Evolutionary conservation across 53 echinoderm and acorn worm genomes (phyloP).

Genomic region (Paracentrotus lividus): DNA sequence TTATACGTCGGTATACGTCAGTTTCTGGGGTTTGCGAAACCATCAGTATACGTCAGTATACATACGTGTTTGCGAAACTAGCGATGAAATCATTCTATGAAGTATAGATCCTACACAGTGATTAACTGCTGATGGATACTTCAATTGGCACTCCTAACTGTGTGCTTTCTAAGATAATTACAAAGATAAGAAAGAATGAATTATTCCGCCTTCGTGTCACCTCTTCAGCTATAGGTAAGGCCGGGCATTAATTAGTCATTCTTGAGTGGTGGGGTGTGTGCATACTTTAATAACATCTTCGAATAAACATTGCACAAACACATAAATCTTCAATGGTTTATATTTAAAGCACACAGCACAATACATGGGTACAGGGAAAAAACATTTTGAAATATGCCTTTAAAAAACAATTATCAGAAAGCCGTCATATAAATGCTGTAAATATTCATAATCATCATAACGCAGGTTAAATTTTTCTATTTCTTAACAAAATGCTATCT

Average conservation of each 20-base stretch:
- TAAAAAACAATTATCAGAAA: no score
- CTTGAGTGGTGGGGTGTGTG: neutral
- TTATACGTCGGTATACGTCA: no score
- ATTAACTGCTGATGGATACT: neutral
- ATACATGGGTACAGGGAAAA: neutral
- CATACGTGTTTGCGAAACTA: no score
- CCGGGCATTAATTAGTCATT: conserved; percentile 15
- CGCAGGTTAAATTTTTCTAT: no score
- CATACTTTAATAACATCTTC: neutral
- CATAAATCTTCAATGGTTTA: neutral
- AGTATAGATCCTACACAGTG: neutral
- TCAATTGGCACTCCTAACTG: neutral
- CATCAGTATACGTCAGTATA: no score
- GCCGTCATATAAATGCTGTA: no score
- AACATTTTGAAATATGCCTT: no score
- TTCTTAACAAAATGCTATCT: no score
- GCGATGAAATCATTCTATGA: neutral
- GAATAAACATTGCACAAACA: neutral
- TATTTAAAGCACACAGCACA: neutral
- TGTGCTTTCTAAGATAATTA: neutral
- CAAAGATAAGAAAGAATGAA: neutral
- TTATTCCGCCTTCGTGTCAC: neutral
- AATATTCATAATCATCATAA: no score
- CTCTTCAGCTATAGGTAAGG: neutral
- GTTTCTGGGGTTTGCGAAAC: no score